Evolutionary conservation across 2,888 invertebrate genomes (phyloP).

Genomic region (Sepioteuthis lessoniana): DNA sequence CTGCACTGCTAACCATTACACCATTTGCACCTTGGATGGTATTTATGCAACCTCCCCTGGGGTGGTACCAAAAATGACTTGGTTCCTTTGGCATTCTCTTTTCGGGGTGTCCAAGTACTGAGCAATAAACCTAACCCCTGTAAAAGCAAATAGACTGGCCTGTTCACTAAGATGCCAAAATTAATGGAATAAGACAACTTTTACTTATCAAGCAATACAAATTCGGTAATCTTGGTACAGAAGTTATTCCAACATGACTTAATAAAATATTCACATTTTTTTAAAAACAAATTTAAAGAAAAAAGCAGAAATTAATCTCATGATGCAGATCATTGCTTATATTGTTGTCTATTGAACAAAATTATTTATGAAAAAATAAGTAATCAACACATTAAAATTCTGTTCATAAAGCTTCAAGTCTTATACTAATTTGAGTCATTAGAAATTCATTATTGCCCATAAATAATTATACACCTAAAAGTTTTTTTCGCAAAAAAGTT

Average conservation of each 20-base stretch:
- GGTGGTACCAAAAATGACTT: no score
- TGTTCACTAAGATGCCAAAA: not conserved
- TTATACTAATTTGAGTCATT: not conserved
- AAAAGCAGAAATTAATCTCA: not conserved
- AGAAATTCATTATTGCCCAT: not conserved
- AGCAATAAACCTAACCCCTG: no score
- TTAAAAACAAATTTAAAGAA: not conserved
- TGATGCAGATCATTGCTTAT: not conserved
- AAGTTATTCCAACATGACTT: not conserved
- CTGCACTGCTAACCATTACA: no score
- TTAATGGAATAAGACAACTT: not conserved
- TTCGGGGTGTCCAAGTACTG: no score
- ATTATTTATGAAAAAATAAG: not conserved
- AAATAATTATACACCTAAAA: no score
- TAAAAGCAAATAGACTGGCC: not conserved
- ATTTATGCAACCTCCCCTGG: no score
- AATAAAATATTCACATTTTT: not conserved
- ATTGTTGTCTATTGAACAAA: not conserved
- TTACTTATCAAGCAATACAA: not conserved
- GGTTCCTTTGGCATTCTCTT: no score
- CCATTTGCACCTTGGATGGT: no score
- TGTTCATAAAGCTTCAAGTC: not conserved
- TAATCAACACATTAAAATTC: not conserved
- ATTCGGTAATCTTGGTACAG: not conserved
- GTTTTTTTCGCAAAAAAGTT: no score